A percentile compares a stretch with the other conserved stretches of the same genome.
These are phyloP conservation scores for Liasis olivaceus DNA, from an alignment of 2,797 vertebrate genomes.

Conservation along the genomic window DNA sequence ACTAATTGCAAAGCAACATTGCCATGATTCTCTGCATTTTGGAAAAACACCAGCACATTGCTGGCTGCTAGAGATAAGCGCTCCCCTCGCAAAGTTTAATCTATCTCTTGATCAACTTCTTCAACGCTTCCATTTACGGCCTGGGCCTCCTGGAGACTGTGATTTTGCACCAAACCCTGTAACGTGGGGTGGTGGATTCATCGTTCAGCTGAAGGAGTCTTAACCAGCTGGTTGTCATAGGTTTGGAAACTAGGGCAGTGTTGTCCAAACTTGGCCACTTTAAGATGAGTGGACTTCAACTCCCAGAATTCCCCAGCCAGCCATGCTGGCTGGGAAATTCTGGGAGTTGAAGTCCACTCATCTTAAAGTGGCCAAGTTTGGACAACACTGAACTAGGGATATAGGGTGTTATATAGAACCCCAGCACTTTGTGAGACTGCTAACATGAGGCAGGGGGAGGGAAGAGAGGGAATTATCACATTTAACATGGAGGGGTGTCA, in stretches of 20 bases:
- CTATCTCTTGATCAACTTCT: slow-evolving; percentile 59
- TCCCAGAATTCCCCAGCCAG: too few species aligned
- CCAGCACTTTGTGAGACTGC: background rate
- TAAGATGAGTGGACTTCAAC: too few species aligned
- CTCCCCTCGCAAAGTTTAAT: slow-evolving; percentile 56
- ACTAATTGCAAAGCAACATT: slow-evolving; percentile 67
- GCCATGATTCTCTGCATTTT: slow-evolving; percentile 58
- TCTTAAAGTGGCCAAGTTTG: too few species aligned
- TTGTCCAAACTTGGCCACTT: too few species aligned
- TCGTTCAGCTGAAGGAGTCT: slow-evolving; percentile 45
- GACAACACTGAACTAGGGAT: background rate
- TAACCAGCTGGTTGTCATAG: slow-evolving; percentile 46
- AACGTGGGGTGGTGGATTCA: slow-evolving; percentile 42
- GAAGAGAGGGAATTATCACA: slow-evolving; percentile 16
- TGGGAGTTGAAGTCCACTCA: too few species aligned
- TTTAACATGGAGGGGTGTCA: slow-evolving; percentile 29
- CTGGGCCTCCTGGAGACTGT: slow-evolving; percentile 58
- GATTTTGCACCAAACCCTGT: slow-evolving; percentile 38
- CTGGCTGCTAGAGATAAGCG: slow-evolving; percentile 65
- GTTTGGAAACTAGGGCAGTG: slow-evolving; percentile 25
- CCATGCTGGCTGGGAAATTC: too few species aligned
- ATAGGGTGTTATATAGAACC: slow-evolving; percentile 5
- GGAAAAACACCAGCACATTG: slow-evolving; percentile 44
- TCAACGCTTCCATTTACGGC: slow-evolving; percentile 45
- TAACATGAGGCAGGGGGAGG: background rate